These are phyloP conservation scores for Zaprionus africanus DNA, from an alignment of 1,140 invertebrate species.

Conservation along the genomic window DNA sequence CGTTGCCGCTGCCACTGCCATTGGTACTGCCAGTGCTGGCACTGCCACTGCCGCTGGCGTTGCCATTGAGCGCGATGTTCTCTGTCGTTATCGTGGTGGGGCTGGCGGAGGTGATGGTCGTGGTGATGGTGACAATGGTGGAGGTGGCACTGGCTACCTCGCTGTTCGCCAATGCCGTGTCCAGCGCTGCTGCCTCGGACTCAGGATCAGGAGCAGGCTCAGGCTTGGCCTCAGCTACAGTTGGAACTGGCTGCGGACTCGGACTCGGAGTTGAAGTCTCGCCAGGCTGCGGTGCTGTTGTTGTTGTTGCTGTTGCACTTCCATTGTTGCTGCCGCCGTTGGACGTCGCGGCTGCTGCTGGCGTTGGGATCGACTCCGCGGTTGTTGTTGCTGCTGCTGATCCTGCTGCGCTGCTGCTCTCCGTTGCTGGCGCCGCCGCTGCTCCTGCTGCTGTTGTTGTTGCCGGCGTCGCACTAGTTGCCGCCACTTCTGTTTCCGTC, in stretches of 20 bases:
- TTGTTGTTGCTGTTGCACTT: constrained; percentile 17
- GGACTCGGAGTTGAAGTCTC: not conserved
- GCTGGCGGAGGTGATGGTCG: constrained; percentile 1
- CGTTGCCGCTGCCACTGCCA: constrained; percentile 11
- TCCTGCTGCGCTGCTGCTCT: constrained; percentile 3
- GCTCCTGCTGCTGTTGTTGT: constrained; percentile 22
- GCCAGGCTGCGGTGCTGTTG: constrained; percentile 7
- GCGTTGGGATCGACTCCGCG: not conserved
- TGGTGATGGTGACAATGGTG: constrained; percentile 2
- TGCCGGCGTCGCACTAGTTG: constrained; percentile 19
- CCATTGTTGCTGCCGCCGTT: constrained; percentile 33
- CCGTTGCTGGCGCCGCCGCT: constrained; percentile 1
- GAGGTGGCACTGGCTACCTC: not conserved
- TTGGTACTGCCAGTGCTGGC: constrained; percentile 8
- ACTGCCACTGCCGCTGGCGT: constrained; percentile 4
- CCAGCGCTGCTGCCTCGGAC: not conserved
- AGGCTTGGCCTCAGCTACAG: not conserved
- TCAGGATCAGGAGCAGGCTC: not conserved
- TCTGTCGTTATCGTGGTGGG: not conserved
- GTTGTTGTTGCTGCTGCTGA: constrained; percentile 13
- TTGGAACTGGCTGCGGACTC: not conserved
- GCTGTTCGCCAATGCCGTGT: not conserved
- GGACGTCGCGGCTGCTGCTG: constrained; percentile 7
- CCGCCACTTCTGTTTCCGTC: constrained; percentile 2
- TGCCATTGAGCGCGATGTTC: constrained; percentile 12